Base-by-base conservation (phyloP, 2,888 invertebrate genomes). In the Apodemia zela region DNA sequence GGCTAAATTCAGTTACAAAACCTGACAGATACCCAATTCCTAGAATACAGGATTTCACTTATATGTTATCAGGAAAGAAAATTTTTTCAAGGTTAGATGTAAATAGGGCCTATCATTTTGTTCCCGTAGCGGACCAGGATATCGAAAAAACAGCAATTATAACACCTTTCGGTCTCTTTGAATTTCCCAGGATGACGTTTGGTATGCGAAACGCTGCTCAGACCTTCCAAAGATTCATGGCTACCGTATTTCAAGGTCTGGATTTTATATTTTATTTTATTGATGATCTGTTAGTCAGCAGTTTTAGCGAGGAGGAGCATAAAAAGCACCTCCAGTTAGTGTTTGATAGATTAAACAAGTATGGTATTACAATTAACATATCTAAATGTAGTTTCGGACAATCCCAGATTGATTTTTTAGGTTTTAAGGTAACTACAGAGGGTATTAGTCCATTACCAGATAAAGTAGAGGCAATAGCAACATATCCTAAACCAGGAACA, bases 281-380 rank as follows among this genome's bases (percentile, higher is more conserved):
- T 6, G 78, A 79, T 62, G 78, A 80, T 66, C 67, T 80, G 11
- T 65, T 79, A 3, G 68, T 80, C 4, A 72, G 61, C 11, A 11
- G 11, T 35, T 0, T 38, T 3, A 33, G 54, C 49, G 42, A 13
- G 11, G 64, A 59, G 47, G 38, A 67, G 60, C 71, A 70, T 58
- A 33, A 51, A 10, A 5, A 60, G 17, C 71, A 74, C 61, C 29
- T 74, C 0, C 17, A 59, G 3, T 0, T 18, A 7, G 65, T 72
- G 29, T 62, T 72, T 21, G 10, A 67, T 45, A 64, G 69, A n/a
- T 63, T 73, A 2, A 10, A 66, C 0, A 18, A 70, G 0, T 67
- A 61, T 45, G 69, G 70, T 5, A 51, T 75, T 0, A 63, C 68
- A 0, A 66, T 71, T 2, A 72, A 72, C 25, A 4, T 67, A 5